Conservation (phyloP, 2,113 vertebrate genomes). For the Charina bottae region DNA sequence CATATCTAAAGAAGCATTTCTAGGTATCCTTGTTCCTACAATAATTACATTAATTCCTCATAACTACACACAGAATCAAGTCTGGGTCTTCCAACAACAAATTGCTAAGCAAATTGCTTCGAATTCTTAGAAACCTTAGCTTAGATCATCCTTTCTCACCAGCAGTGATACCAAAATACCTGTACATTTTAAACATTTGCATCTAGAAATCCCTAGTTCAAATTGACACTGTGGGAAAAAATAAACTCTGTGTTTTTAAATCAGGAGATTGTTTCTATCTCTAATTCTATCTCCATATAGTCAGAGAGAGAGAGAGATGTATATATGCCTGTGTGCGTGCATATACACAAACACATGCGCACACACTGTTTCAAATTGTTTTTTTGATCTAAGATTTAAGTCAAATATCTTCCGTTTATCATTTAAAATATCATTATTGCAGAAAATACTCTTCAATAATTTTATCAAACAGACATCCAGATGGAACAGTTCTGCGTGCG, state of each 20-base stretch:
- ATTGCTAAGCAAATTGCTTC: neutral
- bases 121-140: neutral
- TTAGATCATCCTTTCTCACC: neutral
- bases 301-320: neutral
- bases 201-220: constrained; percentile 2
- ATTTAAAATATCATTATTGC: neutral
- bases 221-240: neutral
- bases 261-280: neutral
- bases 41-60: constrained; percentile 1
- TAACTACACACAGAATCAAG: neutral
- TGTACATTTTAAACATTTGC: neutral
- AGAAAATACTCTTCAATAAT: neutral
- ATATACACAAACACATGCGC: too few relatives aligned
- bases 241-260: neutral
- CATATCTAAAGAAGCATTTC: neutral
- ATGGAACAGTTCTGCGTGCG: neutral
- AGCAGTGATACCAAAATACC: neutral
- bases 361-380: neutral
- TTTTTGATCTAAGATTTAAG: neutral
- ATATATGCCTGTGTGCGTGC: neutral
- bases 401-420: rapidly evolving
- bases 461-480: neutral
- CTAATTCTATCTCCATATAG: neutral
- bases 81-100: neutral
- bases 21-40: neutral